phyloP scores from a whole-genome alignment of 2,113 vertebrate genomes.

The Tichodroma muraria region DNA sequence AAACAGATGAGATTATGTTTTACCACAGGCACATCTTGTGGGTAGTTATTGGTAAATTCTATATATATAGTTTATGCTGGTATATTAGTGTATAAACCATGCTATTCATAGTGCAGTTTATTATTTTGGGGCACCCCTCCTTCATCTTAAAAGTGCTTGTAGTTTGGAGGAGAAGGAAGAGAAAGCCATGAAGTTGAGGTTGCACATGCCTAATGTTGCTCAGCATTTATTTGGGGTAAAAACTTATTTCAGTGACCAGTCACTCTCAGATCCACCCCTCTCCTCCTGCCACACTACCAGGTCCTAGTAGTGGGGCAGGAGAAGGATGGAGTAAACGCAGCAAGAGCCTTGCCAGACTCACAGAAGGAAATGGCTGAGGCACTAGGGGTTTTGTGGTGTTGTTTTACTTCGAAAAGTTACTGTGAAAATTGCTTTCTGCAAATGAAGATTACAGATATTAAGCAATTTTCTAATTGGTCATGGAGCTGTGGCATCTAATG shows the following conservation, averaged over 20 bases:
- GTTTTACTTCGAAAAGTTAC: conserved; percentile 59
- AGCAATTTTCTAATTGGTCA: conserved; percentile 96
- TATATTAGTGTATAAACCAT: not conserved
- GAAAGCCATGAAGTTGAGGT: not conserved
- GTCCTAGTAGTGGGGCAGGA: not conserved
- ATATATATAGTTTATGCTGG: not conserved
- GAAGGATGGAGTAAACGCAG: not conserved
- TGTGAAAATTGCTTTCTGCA: conserved; percentile 85
- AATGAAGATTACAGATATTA: conserved; percentile 88
- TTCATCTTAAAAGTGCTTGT: not conserved
- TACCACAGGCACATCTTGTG: not conserved
- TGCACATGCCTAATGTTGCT: not conserved
- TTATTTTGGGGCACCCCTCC: not conserved
- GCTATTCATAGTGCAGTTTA: not conserved
- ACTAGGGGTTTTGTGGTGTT: not conserved
- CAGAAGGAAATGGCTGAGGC: not conserved
- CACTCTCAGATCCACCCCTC: not conserved
- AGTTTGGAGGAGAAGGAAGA: not conserved
- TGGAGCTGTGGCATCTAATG: conserved; percentile 88
- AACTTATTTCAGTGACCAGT: not conserved
- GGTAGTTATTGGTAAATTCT: not conserved
- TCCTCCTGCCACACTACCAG: not conserved
- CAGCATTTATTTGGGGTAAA: not conserved
- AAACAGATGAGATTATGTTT: not conserved
- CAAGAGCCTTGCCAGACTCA: not conserved